Base-by-base conservation (phyloP, 1,140 invertebrate species). In the Drosophila bifasciata region DNA sequence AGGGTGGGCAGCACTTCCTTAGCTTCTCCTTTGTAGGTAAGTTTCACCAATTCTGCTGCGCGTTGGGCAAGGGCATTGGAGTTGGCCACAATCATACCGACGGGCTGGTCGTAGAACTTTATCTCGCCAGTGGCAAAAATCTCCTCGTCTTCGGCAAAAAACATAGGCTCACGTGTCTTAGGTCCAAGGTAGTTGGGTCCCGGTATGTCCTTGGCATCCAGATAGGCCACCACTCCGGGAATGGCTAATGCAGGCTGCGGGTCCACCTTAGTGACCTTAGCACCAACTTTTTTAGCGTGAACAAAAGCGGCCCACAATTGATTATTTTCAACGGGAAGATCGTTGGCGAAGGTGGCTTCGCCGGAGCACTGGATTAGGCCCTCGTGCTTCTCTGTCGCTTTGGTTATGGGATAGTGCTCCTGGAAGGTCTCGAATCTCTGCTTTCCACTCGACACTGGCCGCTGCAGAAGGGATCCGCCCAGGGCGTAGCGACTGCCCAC, bases 341-440 rank as follows among this genome's bases (percentile, higher is more conserved):
- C 95, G 74, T 95, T 95, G 17, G 93, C 80, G 76, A 94, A 96
- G 67, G 93, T 92, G 1, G 94, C 95, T 76, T 96, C 95, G 0
- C 95, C 94, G n/a, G 95, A 93, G 40, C 93, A 93, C 86, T 97
- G 96, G 36, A 94, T 93, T 1, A 94, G 41, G 0, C 94, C 94
- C 89, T 96, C 96, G 9, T 95, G 77, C 90, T 97, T 97, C 4
- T 93, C 93, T 1, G 96, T 79, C 0, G 96, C 94, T 89, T 97
- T 92, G 70, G 93, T 96, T 0, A 97, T 77, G 5, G 96, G 96
- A 92, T 94, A 96, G 21, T 94, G 66, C 2, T 93, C 92, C 49
- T 93, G 92, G 75, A 95, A 93, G 0, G 94, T 95, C 52, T 96
- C 93, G 73, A 93, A 97, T 17, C 92, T 93, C 71, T 96, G 96